phyloP scores from a whole-genome alignment of 2,113 vertebrate genomes.

The Toxotes jaculatrix region DNA sequence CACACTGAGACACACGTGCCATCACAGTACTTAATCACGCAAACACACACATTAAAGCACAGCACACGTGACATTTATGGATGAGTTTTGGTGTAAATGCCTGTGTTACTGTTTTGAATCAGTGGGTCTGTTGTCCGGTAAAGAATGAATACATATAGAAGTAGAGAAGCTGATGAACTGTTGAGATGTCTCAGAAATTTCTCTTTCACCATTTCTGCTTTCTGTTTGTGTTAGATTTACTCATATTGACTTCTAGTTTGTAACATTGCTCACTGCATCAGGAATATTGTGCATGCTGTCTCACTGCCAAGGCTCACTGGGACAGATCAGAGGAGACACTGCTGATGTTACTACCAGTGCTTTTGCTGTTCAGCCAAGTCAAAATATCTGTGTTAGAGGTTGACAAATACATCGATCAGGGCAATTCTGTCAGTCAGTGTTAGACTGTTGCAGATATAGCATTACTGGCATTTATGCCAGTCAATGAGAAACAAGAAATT shows the following conservation, averaged over 20 bases:
- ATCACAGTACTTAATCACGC: neutral
- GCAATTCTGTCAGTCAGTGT: neutral
- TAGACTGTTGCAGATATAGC: neutral
- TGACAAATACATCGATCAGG: neutral
- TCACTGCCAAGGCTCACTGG: neutral
- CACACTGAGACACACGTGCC: conserved; percentile 10
- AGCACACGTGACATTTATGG: neutral
- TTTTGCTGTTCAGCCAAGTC: neutral
- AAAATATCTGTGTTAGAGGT: neutral
- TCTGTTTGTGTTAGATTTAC: neutral
- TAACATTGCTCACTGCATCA: neutral
- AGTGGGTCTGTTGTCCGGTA: neutral
- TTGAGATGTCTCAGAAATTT: neutral
- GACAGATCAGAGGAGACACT: neutral
- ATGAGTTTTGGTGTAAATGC: neutral
- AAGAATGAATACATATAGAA: neutral
- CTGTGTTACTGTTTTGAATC: neutral
- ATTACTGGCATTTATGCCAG: neutral
- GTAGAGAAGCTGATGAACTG: neutral
- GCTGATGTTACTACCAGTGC: neutral
- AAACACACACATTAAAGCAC: neutral
- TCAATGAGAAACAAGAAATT: neutral
- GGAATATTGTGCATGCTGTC: neutral
- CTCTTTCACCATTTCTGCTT: neutral
- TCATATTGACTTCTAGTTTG: neutral